Conservation (phyloP, 2,888 invertebrate genomes). For the Troides helena region DNA sequence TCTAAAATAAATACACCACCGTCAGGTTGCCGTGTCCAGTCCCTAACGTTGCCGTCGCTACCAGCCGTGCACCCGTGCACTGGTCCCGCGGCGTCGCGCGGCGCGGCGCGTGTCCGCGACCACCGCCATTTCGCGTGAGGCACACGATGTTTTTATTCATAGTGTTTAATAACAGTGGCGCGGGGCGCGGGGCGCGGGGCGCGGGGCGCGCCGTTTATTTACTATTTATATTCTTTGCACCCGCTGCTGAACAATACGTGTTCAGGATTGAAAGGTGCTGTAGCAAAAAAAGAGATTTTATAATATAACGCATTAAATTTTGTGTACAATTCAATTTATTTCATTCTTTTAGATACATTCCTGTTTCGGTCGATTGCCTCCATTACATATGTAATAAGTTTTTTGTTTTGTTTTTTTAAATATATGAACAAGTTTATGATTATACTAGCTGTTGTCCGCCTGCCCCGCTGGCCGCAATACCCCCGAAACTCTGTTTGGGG, state of each 20-base stretch:
- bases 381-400: too few species aligned
- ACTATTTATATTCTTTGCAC: too few species aligned
- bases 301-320: background rate
- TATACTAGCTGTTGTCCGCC: background rate
- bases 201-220: background rate
- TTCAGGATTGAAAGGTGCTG: background rate
- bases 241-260: too few species aligned
- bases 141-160: conserved; percentile 60
- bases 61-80: too few species aligned
- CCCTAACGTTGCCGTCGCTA: too few species aligned
- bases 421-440: too few species aligned
- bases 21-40: too few species aligned
- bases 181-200: conserved; percentile 23
- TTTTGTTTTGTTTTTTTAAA: too few species aligned
- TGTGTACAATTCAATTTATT: background rate
- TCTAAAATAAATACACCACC: too few species aligned
- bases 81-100: conserved; percentile 2
- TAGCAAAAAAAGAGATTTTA: background rate
- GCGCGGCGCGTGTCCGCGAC: conserved; percentile 30
- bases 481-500: too few species aligned
- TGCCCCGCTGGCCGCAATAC: too few species aligned
- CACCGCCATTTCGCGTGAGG: conserved; percentile 58
- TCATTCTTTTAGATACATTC: background rate
- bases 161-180: conserved; percentile 56
- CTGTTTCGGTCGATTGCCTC: background rate